Evolutionary conservation across 2,888 invertebrate genomes (phyloP).

Genomic region (Zaprionus lineosus): DNA sequence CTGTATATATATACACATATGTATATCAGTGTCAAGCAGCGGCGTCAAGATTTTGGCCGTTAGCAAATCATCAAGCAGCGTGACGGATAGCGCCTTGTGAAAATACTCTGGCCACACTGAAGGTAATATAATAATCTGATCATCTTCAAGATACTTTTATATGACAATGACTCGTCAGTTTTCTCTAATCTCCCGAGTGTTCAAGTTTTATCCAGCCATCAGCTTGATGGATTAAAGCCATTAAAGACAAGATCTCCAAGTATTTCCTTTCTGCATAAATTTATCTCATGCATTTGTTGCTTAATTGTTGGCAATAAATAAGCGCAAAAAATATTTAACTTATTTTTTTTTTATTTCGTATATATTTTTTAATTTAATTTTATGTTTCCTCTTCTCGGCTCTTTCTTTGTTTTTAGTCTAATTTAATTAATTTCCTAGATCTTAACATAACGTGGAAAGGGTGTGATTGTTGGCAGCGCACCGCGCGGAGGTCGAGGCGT

Average conservation of each 20-base stretch:
- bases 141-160: too few species aligned
- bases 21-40: conserved; percentile 42
- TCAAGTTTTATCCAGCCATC: too few species aligned
- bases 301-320: conserved; percentile 37
- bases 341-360: conserved; percentile 10
- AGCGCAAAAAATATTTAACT: conserved; percentile 27
- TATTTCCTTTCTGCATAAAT: conserved; percentile 8
- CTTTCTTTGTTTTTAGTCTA: conserved; percentile 39
- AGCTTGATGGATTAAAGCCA: too few species aligned
- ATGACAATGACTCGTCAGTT: too few species aligned
- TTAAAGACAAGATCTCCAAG: too few species aligned
- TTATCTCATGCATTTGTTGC: conserved; percentile 14
- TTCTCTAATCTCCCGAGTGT: too few species aligned
- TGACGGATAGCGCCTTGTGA: conserved; percentile 32
- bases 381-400: conserved; percentile 25
- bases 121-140: too few species aligned
- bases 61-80: conserved; percentile 58
- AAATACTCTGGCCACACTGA: too few species aligned
- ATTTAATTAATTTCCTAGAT: conserved; percentile 51
- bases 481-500: conserved; percentile 67
- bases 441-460: conserved; percentile 65
- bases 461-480: conserved; percentile 72
- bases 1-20: conserved; percentile 10
- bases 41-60: conserved; percentile 43
- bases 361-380: conserved; percentile 48